These are phyloP conservation scores for human (Homo sapiens) DNA, from an alignment of 2,113 vertebrate species.

Conservation along the genomic window GRCh38 chr17:38760501-38761000, in stretches of 20 bases:
- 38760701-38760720: neutral
- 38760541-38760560: conserved; percentile 97
- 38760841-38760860: neutral
- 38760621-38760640: neutral
- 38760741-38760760: neutral
- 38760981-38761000: neutral
- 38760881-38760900: neutral
- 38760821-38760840: neutral
- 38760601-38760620: conserved; percentile 91
- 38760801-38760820: neutral
- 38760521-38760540: conserved; percentile 97
- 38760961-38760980: neutral
- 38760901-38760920: neutral
- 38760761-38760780: neutral
- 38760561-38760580: conserved; percentile 99
- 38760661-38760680: neutral
- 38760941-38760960: neutral
- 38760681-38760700: neutral
- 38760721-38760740: neutral
- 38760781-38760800: neutral
- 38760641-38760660: neutral
- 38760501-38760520: conserved; percentile 97
- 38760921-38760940: neutral
- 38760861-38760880: neutral
- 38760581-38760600: conserved; percentile 98